Evolutionary conservation across 2,888 invertebrate species (phyloP).

Genomic region (Pollenia angustigena): DNA sequence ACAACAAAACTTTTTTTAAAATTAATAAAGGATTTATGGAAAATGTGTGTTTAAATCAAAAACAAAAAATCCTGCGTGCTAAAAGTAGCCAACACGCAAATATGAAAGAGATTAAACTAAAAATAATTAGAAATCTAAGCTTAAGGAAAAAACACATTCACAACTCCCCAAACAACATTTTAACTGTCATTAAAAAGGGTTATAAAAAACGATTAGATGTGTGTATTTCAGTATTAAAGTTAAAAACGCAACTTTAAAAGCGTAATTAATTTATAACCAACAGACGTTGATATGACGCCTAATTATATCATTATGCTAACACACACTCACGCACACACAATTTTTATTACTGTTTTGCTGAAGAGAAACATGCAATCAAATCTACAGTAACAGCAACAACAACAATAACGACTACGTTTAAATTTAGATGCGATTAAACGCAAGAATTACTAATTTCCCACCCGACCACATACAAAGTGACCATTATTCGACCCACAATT

Average conservation of each 20-base stretch:
- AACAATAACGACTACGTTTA: slow-evolving; percentile 58
- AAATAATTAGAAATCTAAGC: not conserved
- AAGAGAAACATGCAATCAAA: slow-evolving; percentile 60
- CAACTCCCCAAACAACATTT: not conserved
- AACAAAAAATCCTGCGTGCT: slow-evolving; percentile 1
- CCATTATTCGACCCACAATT: slow-evolving; percentile 45
- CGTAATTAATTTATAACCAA: slow-evolving; percentile 65
- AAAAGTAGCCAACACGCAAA: slow-evolving; percentile 32
- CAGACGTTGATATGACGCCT: slow-evolving; percentile 65
- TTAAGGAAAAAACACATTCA: not conserved
- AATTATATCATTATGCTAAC: slow-evolving; percentile 55
- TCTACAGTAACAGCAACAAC: slow-evolving; percentile 35
- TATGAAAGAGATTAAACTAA: not conserved
- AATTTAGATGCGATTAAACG: slow-evolving; percentile 58
- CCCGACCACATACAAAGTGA: slow-evolving; percentile 49
- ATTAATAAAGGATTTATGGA: slow-evolving; percentile 26
- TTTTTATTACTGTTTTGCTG: not conserved
- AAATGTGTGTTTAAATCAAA: slow-evolving; percentile 23
- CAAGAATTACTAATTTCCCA: slow-evolving; percentile 67
- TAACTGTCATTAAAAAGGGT: slow-evolving; percentile 3
- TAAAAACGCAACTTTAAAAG: slow-evolving; percentile 59
- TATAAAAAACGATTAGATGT: slow-evolving; percentile 6
- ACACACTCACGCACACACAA: not conserved
- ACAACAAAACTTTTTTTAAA: slow-evolving; percentile 15
- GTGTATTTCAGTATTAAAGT: not conserved